phyloP scores from a whole-genome alignment of 1,140 invertebrate species.

The Philopotamus ludificatus region DNA sequence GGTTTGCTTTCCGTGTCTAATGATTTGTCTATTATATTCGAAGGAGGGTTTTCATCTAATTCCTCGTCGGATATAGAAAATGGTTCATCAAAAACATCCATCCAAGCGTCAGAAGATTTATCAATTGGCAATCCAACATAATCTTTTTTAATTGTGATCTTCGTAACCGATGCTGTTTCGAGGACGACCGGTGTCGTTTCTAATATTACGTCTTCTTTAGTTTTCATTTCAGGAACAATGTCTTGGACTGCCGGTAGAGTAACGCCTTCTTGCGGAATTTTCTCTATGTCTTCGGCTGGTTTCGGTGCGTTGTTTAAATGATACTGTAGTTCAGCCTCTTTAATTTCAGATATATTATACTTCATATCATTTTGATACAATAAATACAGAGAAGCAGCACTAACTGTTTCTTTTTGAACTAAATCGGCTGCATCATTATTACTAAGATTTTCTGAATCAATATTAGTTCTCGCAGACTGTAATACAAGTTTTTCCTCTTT shows the following conservation, averaged over 20 bases:
- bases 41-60: too few species aligned
- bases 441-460: too few species aligned
- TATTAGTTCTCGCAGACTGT: too few species aligned
- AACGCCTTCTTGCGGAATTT: background rate
- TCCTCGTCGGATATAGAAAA: constrained; percentile 50
- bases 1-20: background rate
- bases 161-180: background rate
- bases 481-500: too few species aligned
- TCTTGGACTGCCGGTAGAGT: background rate
- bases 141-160: background rate
- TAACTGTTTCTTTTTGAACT: too few species aligned
- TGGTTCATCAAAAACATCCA: constrained; percentile 56
- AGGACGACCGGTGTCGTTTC: background rate
- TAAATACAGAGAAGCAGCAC: too few species aligned
- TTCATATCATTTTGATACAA: constrained; percentile 5
- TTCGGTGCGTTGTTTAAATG: background rate
- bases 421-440: too few species aligned
- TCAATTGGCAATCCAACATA: constrained; percentile 51
- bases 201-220: background rate
- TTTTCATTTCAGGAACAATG: background rate
- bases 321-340: constrained; percentile 17
- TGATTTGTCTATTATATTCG: background rate
- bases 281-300: background rate
- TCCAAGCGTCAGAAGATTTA: constrained; percentile 52
- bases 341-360: constrained; percentile 21